These are phyloP conservation scores for Papilio xuthus DNA, from an alignment of 1,140 invertebrate species.

Conservation along the genomic window DNA sequence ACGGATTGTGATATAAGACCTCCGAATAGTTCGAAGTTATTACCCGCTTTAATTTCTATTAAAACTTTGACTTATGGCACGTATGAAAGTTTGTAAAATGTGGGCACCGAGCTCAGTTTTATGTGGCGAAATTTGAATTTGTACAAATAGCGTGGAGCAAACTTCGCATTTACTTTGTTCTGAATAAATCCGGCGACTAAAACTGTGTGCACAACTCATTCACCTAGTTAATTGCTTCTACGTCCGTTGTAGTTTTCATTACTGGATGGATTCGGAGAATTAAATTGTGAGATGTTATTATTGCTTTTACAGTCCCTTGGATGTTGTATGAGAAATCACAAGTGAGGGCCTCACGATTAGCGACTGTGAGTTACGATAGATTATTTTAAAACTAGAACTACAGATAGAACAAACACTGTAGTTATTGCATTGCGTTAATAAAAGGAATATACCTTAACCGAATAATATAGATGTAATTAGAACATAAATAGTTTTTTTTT, in stretches of 20 bases:
- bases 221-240: slow-evolving; percentile 18
- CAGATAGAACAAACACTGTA: too few species aligned
- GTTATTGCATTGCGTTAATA: too few species aligned
- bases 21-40: slow-evolving; percentile 20
- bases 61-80: slow-evolving; percentile 21
- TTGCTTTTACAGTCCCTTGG: background rate
- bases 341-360: background rate
- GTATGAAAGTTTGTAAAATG: slow-evolving; percentile 26
- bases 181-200: slow-evolving; percentile 16
- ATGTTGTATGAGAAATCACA: too few species aligned
- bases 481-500: too few species aligned
- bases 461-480: too few species aligned
- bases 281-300: background rate
- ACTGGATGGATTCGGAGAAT: background rate
- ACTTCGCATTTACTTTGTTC: slow-evolving; percentile 22
- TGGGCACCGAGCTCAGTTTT: slow-evolving; percentile 4
- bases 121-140: slow-evolving; percentile 23
- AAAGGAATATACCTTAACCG: too few species aligned
- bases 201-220: slow-evolving; percentile 15
- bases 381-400: too few species aligned
- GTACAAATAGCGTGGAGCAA: slow-evolving; percentile 15
- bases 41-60: slow-evolving; percentile 21
- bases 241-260: slow-evolving; percentile 14
- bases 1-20: background rate
- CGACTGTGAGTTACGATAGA: background rate